Base-by-base conservation (phyloP, 1,140 invertebrate species). In the Aethina tumida region DNA sequence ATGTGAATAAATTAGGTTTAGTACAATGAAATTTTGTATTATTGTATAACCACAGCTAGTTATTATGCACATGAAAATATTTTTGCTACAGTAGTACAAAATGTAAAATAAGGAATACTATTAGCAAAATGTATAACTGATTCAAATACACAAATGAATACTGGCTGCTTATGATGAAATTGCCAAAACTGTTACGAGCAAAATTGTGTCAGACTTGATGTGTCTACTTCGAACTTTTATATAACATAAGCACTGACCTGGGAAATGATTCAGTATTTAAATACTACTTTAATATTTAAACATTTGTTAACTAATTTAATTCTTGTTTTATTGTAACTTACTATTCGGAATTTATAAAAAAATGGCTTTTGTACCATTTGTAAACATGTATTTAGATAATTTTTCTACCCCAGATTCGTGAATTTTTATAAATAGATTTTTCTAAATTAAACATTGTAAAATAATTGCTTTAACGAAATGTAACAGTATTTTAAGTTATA, bases 81-180 rank as follows among this genome's bases (percentile, higher is more conserved):
- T 42, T 42, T 42, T 42, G 33, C 35, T 35, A 42, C 40, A 31
- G 35, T 43, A 38, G 41, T 38, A 38, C 41, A 38, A 38, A 38
- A 43, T 41, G 20, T 30, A 13, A 32, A 6, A 1, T 2, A 22
- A 36, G 18, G 7, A 5, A 12, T 14, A n/a, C n/a, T n/a, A n/a
- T n/a, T n/a, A n/a, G n/a, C n/a, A n/a, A n/a, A n/a, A n/a, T n/a
- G n/a, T n/a, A n/a, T n/a, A n/a, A n/a, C n/a, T n/a, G n/a, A n/a
- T n/a, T n/a, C n/a, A n/a, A n/a, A n/a, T n/a, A n/a, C 20, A 28
- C 13, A 7, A 39, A 33, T 20, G 17, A 14, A 30, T 12, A 14
- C 14, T 12, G 9, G 17, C 14, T 16, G 17, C 6, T 25, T 26
- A 25, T 36, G 14, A 8, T 25, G 13, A 15, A 25, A 24, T 16